phyloP scores from a whole-genome alignment of 2,113 vertebrate species.

The Hyperopisus bebe region DNA sequence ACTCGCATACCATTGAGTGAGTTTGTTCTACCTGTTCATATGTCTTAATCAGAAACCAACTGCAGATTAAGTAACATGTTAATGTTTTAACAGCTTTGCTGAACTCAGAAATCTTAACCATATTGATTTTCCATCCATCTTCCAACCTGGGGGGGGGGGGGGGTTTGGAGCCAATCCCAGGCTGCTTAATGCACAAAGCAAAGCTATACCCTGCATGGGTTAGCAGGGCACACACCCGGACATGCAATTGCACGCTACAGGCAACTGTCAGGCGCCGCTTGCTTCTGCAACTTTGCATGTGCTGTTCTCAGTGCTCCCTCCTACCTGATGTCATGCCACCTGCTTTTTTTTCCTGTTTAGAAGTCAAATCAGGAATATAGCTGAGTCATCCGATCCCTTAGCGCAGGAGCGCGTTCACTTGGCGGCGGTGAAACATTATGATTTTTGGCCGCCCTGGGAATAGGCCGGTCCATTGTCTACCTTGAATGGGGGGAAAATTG shows the following conservation, averaged over 20 bases:
- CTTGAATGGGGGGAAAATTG: not conserved
- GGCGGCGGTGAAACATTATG: not conserved
- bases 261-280: not conserved
- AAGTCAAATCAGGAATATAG: not conserved
- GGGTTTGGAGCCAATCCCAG: not conserved
- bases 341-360: not conserved
- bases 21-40: not conserved
- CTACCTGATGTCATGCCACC: not conserved
- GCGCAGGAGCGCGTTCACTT: not conserved
- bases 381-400: not conserved
- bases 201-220: not conserved
- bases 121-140: not conserved
- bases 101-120: not conserved
- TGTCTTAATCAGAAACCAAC: not conserved
- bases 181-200: not conserved
- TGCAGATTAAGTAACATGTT: constrained; percentile 1
- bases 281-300: not conserved
- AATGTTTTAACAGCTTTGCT: not conserved
- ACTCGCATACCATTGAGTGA: not conserved
- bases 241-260: not conserved
- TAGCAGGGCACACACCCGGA: not conserved
- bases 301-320: not conserved
- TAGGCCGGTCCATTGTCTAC: not conserved
- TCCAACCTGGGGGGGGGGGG: not conserved
- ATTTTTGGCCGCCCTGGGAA: not conserved